Evolutionary conservation across 2,113 vertebrate species (phyloP), one percentile per base, ranked within the genome.

Genomic region (Arothron firmamentum): DNA sequence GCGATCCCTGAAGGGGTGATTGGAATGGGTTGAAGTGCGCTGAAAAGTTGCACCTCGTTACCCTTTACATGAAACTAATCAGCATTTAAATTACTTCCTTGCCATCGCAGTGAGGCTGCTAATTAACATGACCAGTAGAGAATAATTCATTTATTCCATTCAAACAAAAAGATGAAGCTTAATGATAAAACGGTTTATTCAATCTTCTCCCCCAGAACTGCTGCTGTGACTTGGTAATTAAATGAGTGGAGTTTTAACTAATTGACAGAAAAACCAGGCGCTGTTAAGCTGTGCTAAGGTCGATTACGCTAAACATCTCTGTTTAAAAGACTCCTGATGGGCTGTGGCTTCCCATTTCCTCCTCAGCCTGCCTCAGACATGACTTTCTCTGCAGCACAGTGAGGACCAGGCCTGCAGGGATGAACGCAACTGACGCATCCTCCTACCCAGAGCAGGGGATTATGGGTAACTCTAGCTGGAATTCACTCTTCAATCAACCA

Each of bases 401-500:
- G 60, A 52, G 80, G 67, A 85, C 66, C 43, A 65, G 19, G 59
- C 21, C 51, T 38, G 65, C 70, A 62, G 62, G 20, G 63, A 87
- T 88, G 86, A 85, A 88, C 42, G 28, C 17, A 15, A 81, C 83
- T 10, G 34, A 72, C 7, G 53, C 48, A 15, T 52, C 62, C 41
- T 67, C 67, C 18, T 72, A 72, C 70, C 69, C 62, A 10, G 67
- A 65, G 38, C 81, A 70, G 64, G 51, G 19, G 19, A 43, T 75
- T 21, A 47, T 75, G 46, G 62, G 43, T 19, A 89, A 89, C 78
- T 75, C 71, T 60, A 83, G 78, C 62, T 65, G 71, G 75, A 53
- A n/a, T 10, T 59, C 69, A 56, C 34, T 65, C 55, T 65, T 60
- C 47, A 41, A 75, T 34, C 61, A 76, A 52, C 78, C 70, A 15